Conservation (phyloP, 2,797 vertebrate species). For the Stomatorhinus walkeri region DNA sequence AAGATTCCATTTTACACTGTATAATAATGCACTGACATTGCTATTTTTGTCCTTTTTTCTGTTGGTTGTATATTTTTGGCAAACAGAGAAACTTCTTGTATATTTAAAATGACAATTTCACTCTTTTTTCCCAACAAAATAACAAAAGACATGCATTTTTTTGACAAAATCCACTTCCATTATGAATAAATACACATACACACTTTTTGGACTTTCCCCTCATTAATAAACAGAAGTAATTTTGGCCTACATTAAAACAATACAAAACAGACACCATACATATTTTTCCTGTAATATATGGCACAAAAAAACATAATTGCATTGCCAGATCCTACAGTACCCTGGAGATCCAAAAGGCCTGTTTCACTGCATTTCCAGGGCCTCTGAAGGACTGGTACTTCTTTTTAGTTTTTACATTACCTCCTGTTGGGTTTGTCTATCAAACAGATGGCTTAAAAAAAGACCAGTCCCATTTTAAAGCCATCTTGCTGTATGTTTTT, state of each 20-base stretch:
- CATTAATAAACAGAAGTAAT: constrained; percentile 7
- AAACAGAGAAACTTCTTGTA: constrained; percentile 44
- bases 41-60: constrained; percentile 21
- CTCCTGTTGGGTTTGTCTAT: not conserved
- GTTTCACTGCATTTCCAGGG: not conserved
- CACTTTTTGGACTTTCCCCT: constrained; percentile 25
- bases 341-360: not conserved
- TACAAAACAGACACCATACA: not conserved
- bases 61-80: constrained; percentile 49
- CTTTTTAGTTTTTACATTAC: not conserved
- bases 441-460: not conserved
- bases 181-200: constrained; percentile 8
- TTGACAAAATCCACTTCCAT: not conserved
- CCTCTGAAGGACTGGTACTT: not conserved
- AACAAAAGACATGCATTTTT: constrained; percentile 1
- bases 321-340: not conserved
- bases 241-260: constrained; percentile 9
- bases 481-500: not conserved
- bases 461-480: not conserved
- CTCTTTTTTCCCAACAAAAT: not conserved
- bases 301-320: constrained; percentile 15
- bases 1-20: constrained; percentile 19
- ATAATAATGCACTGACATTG: constrained; percentile 30
- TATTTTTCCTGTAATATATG: constrained; percentile 11
- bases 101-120: constrained; percentile 19